phyloP scores from a whole-genome alignment of 2,113 vertebrate species.

The Porphyrio hochstetteri region DNA sequence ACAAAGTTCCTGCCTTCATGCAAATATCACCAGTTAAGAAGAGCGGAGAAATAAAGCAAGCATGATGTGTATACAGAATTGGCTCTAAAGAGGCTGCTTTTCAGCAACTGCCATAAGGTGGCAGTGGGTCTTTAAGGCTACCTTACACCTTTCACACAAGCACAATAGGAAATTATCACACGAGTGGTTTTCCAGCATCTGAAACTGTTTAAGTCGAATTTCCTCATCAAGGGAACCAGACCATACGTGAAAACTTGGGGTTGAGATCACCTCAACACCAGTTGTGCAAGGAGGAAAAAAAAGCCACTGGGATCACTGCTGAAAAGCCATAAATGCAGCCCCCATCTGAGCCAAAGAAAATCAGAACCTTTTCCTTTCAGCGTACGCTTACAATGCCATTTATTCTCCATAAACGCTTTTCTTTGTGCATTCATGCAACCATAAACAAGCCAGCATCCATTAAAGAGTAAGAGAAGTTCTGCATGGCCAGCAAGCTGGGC shows the following conservation, averaged over 20 bases:
- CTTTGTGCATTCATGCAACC: conserved; percentile 39
- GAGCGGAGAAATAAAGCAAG: background rate
- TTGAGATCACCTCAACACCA: background rate
- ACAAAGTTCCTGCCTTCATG: conserved; percentile 45
- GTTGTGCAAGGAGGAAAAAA: background rate
- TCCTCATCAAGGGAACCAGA: conserved; percentile 12
- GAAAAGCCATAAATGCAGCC: background rate
- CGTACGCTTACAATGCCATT: background rate
- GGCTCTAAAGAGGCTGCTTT: conserved; percentile 36
- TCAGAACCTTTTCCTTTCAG: background rate
- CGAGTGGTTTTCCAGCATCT: conserved; percentile 35
- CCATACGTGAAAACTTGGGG: background rate
- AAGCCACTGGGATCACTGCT: background rate
- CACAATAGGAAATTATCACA: conserved; percentile 51
- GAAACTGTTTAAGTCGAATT: conserved; percentile 23
- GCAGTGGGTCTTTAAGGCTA: conserved; percentile 64
- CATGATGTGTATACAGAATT: background rate
- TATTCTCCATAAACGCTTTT: background rate
- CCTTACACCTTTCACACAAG: conserved; percentile 54
- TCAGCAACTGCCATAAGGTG: conserved; percentile 65
- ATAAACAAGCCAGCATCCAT: background rate
- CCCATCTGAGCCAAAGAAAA: background rate
- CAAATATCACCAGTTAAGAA: conserved; percentile 4
- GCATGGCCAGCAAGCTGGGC: background rate
- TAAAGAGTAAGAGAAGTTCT: background rate